Base-by-base conservation (phyloP, 2,113 vertebrate genomes). In the Platichthys flesus region DNA sequence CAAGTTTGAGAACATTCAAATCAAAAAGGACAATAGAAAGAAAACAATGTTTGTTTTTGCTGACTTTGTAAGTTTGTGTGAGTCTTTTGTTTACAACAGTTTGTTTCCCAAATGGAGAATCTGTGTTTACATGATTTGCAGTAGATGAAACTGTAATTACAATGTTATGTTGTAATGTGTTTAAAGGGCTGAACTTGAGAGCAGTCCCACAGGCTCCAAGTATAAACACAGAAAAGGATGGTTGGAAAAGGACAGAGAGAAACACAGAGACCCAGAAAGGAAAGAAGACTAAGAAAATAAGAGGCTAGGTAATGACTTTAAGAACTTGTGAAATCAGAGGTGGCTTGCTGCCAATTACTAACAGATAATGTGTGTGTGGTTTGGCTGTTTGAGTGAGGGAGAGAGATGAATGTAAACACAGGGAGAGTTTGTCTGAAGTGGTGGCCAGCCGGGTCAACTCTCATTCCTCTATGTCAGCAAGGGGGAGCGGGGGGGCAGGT, bases 31-130 rank as follows among this genome's bases (percentile, higher is more conserved):
- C 42, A 45, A 37, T 26, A 72, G 24, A 31, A 59, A 58, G 40
- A 81, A 77, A 78, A 83, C 13, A 58, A 74, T 66, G 52, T 45
- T n/a, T 71, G 70, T 84, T 67, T 82, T 67, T 82, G 63, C 14
- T n/a, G 83, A 67, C 35, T 51, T 10, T 23, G 2, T 45, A 21
- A 10, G 18, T 49, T 47, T 56, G 68, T 37, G 52, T 45, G 12
- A 21, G 40, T 47, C 51, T 61, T 78, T 75, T 71, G 63, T 76
- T 83, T 67, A 2, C 21, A 56, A 63, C 10, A 37, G 45, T 56
- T 72, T 60, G 45, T 83, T 75, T 69, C 63, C 45, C 76, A 74
- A 55, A 69, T n/a, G 26, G 28, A 59, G 24, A 54, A 2, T 9
- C n/a, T 31, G 26, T 70, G 71, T 79, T 80, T 65, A 66, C 57